Evolutionary conservation across 2,888 invertebrate genomes (phyloP), one percentile per base, ranked within the genome.

Genomic region (Cataglyphis albicans): DNA sequence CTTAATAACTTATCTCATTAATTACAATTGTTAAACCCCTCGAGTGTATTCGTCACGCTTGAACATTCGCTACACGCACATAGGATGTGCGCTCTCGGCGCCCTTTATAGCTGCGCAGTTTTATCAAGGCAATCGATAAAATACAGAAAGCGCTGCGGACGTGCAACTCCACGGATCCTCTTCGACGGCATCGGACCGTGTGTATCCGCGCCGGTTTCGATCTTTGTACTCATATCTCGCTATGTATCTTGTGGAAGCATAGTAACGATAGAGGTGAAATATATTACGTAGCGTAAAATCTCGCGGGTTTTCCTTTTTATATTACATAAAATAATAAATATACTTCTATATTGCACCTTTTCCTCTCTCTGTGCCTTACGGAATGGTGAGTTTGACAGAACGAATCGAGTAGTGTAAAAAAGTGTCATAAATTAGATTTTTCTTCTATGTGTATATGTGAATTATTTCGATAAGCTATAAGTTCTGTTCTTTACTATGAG

Each of bases 81-180:
- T 15, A 18, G 38, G 25, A 84, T 83, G 78, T 81, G 76, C 75
- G 68, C 81, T 64, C 72, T 73, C 67, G 10, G 75, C 52, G 35
- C 59, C 44, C 32, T 32, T 80, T 25, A 59, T 25, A 59, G 59
- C 35, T 65, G 12, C 41, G 59, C 76, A 86, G 78, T 52, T 81
- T 81, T 35, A 75, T 80, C 61, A 32, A 64, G 81, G 59, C 68
- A 72, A 90, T 90, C 90, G 86, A 89, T 90, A 89, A 85, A 80
- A 7, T 52, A 84, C 84, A 86, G 85, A 87, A 70, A 86, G 72
- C 78, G 75, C 21, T 61, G 57, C 72, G 70, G 12, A 44, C 70
- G 59, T 63, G 81, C 73, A n/a, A 63, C 18, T 52, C 59, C 57
- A 59, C 61, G 73, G 81, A 29, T 75, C 81, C 7, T 38, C 38